Base-by-base conservation (phyloP, 1,140 invertebrate species). In the Wiebesia pumilae region DNA sequence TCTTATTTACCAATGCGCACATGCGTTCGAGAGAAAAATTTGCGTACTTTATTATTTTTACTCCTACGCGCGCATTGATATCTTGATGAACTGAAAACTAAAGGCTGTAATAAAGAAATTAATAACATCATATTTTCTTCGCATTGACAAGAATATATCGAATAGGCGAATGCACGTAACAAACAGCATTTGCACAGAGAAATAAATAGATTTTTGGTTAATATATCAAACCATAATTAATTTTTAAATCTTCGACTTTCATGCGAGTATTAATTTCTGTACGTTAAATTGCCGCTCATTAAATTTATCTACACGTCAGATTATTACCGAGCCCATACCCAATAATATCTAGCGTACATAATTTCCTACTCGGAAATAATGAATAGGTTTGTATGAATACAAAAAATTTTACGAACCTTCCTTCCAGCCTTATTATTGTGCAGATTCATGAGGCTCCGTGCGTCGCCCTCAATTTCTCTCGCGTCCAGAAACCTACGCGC, bases 371-470 rank as follows among this genome's bases (percentile, higher is more conserved):
- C 24, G 80, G 4, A 16, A 71, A 71, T 71, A 71, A 71, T 38
- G 33, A 38, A 71, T 71, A 71, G n/a, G 69, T 38, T 71, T 38
- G 35, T 71, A 71, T 71, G 9, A 30, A 67, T 71, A 71, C 14
- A 71, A 14, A 43, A 75, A 75, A 43, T 43, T 43, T 43, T 86
- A 92, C 92, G 92, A 93, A 99, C 98, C 97, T 97, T 97, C 93
- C 98, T 95, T 77, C 98, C 98, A 40, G 97, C 98, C 90, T 97
- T 96, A 94, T 99, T 99, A 93, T 99, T 99, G 93, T 99, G 98
- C 51, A 99, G 95, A 94, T 99, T 99, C 98, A 99, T 99, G 87
- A 98, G 94, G 81, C 97, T 97, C 54, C 98, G 94, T 7, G 97
- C 97, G 91, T 98, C 97, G 0, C 95, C 95, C 91, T 98, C 97